Evolutionary conservation across 2,113 vertebrate genomes (phyloP), one percentile per base, ranked within the genome.

Genomic region (Typhlomys cinereus): DNA sequence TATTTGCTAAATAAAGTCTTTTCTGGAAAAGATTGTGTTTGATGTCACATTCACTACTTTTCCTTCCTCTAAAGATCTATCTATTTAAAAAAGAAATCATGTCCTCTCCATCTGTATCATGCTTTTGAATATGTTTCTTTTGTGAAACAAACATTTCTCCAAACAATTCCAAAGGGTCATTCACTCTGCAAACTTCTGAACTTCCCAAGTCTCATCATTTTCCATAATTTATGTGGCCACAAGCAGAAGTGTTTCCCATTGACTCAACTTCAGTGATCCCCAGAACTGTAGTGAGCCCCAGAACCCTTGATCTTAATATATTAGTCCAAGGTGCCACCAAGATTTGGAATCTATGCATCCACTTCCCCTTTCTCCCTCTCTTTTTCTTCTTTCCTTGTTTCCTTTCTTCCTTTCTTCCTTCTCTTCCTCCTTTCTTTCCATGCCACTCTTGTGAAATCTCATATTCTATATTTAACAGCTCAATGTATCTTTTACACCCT

Each of bases 121-220:
- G 13, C 27, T 82, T 88, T 88, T 50, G 41, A 25, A 46, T 29
- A 25, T 9, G 41, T 92, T 90, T 52, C 14, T 80, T 88, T 81
- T 23, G 62, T 67, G 64, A 48, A 86, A 76, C 27, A 85, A 64
- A 39, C 36, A 41, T 59, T 59, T 17, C 50, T 80, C 82, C 5
- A 2, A 6, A 31, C 0, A 61, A 82, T 8, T 61, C 25, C 29
- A 15, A 59, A 41, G 31, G 3, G 23, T 29, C 73, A 7, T 66
- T 89, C 67, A 90, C 48, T 88, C 31, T 75, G n/a, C 36, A 78
- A 73, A 48, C 7, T 88, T 90, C 66, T 80, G 20, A 91, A 10
- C 9, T 70, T 48, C 23, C 14, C 2, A 31, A 87, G 18, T 54
- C 31, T 71, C 36, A 76, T 10, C 52, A 48, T 70, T 82, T 88